Evolutionary conservation across 1,140 invertebrate genomes (phyloP), one percentile per base, ranked within the genome.

Genomic region (Aphaenogaster floridana): DNA sequence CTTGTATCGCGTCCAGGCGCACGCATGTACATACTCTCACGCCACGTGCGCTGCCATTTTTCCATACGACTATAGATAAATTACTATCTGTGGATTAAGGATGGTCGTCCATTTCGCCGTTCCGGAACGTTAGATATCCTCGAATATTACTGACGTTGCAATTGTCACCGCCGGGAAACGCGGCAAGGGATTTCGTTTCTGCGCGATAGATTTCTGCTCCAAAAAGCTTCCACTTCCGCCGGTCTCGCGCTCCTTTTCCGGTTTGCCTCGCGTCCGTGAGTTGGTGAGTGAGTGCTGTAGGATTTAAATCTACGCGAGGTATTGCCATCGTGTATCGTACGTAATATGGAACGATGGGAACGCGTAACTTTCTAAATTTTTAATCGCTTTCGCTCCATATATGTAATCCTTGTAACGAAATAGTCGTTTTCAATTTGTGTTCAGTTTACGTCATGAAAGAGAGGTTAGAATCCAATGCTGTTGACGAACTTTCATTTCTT

Each of bases 241-340:
- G 64, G 1, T 15, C 9, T 5, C 13, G 34, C 2, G 77, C 66
- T 91, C 89, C 78, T 93, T 94, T 93, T 93, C 92, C 88, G 86
- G 74, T 89, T 50, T 86, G 71, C 72, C 34, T 84, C 63, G 59
- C 36, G 79, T 87, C 76, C 80, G 90, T 71, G 89, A 91, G 48
- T 80, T 84, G 90, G 93, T 93, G 78, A 93, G 90, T 79, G 77
- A 48, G n/a, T 77, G 69, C 91, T 78, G 72, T 13, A 13, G 28
- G 6, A 86, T 59, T 88, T 21, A 59, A 84, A 93, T 93, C 92
- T 61, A 13, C 0, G 4, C 13, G 11, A 59, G 64, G 17, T 42
- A 8, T 76, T 21, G 13, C 57, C 87, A 91, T 91, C 90, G 15
- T 36, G 4, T 42, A 71, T 36, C 52, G 2, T 79, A 52, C 50